phyloP scores from a whole-genome alignment of 2,797 vertebrate genomes.

The Aulostomus chinensis region DNA sequence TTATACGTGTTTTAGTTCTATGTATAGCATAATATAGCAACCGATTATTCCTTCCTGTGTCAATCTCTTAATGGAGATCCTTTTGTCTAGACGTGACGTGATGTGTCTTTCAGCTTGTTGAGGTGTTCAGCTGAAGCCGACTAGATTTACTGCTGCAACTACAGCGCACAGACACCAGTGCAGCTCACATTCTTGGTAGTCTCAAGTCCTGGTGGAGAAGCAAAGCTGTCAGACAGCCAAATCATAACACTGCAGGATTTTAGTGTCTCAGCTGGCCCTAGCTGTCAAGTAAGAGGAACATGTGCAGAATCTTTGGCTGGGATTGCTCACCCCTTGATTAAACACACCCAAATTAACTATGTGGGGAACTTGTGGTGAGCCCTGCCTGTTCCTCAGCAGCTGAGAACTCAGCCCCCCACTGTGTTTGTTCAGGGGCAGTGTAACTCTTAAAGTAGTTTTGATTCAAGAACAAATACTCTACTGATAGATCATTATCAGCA shows the following conservation, averaged over 20 bases:
- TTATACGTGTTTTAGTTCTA: conserved; percentile 14
- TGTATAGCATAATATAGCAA: too few relatives aligned
- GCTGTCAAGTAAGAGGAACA: conserved; percentile 42
- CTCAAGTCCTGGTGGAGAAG: conserved; percentile 39
- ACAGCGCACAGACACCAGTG: conserved; percentile 4
- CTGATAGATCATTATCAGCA: conserved; percentile 11
- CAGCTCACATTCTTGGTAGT: conserved; percentile 40
- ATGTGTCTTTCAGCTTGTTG: conserved; percentile 10
- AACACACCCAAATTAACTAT: conserved; percentile 72
- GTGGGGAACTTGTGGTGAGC: conserved; percentile 52
- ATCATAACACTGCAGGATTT: conserved; percentile 32
- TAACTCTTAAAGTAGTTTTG: conserved; percentile 23
- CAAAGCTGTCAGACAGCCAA: conserved; percentile 25
- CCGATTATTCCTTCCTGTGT: too few relatives aligned
- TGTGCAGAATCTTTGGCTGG: conserved; percentile 38
- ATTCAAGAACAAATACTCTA: conserved; percentile 29
- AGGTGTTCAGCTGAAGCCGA: conserved; percentile 15
- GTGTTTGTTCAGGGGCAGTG: conserved; percentile 49
- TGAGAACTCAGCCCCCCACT: conserved; percentile 43
- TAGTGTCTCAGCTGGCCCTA: conserved; percentile 64
- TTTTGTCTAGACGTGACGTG: conserved; percentile 10
- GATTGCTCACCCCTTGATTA: conserved; percentile 49
- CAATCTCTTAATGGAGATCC: neutral
- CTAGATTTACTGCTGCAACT: conserved; percentile 46
- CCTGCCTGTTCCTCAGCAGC: conserved; percentile 55